A percentile compares a stretch with the other conserved stretches of the same genome.
phyloP scores from a whole-genome alignment of 2,113 vertebrate genomes.

The Laticauda colubrina region DNA sequence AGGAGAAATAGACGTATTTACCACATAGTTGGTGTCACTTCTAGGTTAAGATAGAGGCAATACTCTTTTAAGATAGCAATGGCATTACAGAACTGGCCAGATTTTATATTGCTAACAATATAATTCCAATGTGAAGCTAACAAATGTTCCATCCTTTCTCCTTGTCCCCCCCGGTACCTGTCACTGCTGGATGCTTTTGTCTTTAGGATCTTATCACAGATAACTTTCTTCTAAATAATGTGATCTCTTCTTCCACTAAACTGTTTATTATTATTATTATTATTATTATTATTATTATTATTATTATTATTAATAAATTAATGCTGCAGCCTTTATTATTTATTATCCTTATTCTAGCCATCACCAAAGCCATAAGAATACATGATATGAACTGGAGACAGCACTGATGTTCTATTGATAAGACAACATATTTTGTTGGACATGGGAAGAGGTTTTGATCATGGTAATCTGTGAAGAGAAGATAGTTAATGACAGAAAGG shows the following conservation, averaged over 20 bases:
- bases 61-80: slow-evolving; percentile 49
- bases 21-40: slow-evolving; percentile 65
- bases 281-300: too few species aligned
- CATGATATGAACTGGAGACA: background rate
- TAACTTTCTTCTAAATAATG: background rate
- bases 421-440: background rate
- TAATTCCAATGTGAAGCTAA: slow-evolving; percentile 55
- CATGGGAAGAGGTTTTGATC: background rate
- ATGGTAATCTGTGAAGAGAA: too few species aligned
- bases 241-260: background rate
- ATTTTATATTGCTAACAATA: slow-evolving; percentile 50
- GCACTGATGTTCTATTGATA: background rate
- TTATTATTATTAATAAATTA: background rate
- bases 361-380: background rate
- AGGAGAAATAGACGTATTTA: slow-evolving; percentile 68
- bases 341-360: background rate
- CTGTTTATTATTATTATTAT: background rate
- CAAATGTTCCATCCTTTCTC: background rate
- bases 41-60: slow-evolving; percentile 64
- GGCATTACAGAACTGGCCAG: slow-evolving; percentile 53
- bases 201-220: background rate
- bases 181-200: background rate
- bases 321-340: background rate
- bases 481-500: background rate
- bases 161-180: background rate